These are phyloP conservation scores for Perca schrenkii DNA, from an alignment of 2,113 vertebrate species.

Conservation along the genomic window DNA sequence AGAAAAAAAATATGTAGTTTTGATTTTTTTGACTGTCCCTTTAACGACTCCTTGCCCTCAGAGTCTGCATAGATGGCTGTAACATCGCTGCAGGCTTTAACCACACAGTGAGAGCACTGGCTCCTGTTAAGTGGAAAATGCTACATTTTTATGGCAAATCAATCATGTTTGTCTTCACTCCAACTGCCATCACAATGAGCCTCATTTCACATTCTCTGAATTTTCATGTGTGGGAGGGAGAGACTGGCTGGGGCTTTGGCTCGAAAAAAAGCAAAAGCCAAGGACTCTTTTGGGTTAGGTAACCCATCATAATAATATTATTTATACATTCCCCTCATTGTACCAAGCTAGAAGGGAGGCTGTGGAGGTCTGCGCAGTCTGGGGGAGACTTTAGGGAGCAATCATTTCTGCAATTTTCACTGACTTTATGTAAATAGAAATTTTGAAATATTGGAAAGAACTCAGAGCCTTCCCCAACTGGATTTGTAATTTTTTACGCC, in stretches of 20 bases:
- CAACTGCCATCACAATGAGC: conserved; percentile 69
- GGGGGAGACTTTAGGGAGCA: conserved; percentile 59
- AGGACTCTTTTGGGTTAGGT: conserved; percentile 65
- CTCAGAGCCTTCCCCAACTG: neutral
- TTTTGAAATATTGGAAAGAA: conserved; percentile 54
- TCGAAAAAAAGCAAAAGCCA: conserved; percentile 52
- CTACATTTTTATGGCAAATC: conserved; percentile 75
- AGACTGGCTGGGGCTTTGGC: conserved; percentile 61
- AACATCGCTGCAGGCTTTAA: conserved; percentile 46
- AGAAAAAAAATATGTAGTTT: too few species aligned
- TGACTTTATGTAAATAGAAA: conserved; percentile 65
- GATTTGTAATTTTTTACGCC: conserved; percentile 8
- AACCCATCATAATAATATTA: conserved; percentile 75
- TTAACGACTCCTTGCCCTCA: neutral
- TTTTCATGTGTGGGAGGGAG: conserved; percentile 75
- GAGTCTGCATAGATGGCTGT: conserved; percentile 28
- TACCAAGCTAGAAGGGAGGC: conserved; percentile 54
- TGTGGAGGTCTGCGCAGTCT: conserved; percentile 33
- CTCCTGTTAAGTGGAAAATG: conserved; percentile 76
- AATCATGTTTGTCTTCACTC: conserved; percentile 76
- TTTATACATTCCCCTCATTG: conserved; percentile 69
- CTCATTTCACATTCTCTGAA: conserved; percentile 78
- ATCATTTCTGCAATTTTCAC: conserved; percentile 60
- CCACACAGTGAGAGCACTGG: conserved; percentile 64
- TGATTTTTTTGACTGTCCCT: neutral